Evolutionary conservation across 2,113 vertebrate genomes (phyloP), one percentile per base, ranked within the genome.

Genomic region (Hirundichthys speculiger): DNA sequence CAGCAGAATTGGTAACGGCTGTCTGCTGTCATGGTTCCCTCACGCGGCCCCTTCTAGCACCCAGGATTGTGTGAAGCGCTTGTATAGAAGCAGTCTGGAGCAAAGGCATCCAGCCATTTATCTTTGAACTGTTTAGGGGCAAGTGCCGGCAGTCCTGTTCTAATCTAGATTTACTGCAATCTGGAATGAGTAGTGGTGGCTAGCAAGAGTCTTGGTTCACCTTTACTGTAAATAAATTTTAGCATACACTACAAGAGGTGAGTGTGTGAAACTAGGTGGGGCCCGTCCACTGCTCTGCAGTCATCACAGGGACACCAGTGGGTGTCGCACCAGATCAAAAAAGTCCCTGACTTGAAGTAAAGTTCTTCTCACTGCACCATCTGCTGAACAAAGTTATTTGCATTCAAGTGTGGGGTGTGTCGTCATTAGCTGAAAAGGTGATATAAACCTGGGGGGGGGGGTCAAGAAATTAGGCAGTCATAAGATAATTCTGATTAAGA

Each of bases 361-460:
- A 52, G 30, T 66, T 64, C 43, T 53, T 75, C 54, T 84, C 52
- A 63, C 60, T 59, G 30, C 42, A 42, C 59, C 41, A 77, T 65
- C 65, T 19, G 13, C 64, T 27, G 22, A 52, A 41, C 14, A 49
- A 62, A 60, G 22, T 13, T 2, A 41, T 46, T 59, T 62, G 34
- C 22, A 20, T 34, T 16, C 19, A 62, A 25, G 25, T 10, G 6
- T 24, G 2, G n/a, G 43, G 8, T 45, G 15, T 19, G n/a, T n/a
- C 2, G 15, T n/a, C 25, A n/a, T 27, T 10, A n/a, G 8, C 24
- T 27, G 49, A n/a, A 51, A 16, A n/a, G 5, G 14, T 16, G 11
- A n/a, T 10, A 2, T 20, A 41, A 10, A 21, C 4, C 8, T 9
- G 30, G 11, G n/a, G n/a, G n/a, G n/a, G n/a, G n/a, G n/a, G n/a